Conservation (phyloP, 2,113 vertebrate species). For the Gavia stellata region DNA sequence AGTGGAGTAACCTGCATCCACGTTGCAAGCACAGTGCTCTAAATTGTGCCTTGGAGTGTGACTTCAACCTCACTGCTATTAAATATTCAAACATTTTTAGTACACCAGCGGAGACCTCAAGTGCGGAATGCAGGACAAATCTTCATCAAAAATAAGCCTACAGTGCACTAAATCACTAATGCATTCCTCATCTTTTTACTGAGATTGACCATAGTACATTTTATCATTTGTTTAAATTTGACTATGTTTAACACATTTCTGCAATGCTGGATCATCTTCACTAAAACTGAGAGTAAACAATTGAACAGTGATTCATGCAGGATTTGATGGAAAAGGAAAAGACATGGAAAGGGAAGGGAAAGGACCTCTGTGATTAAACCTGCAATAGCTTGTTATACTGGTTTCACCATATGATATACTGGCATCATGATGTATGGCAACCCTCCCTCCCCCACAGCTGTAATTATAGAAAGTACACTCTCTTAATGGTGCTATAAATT, state of each 20-base stretch:
- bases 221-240: background rate
- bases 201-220: background rate
- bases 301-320: background rate
- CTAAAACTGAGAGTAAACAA: background rate
- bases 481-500: constrained; percentile 20
- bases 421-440: background rate
- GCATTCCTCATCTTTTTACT: background rate
- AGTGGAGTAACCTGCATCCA: background rate
- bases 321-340: background rate
- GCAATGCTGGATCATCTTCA: background rate
- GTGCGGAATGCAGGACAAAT: background rate
- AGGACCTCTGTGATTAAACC: background rate
- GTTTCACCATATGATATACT: background rate
- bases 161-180: background rate
- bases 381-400: background rate
- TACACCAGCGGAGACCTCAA: background rate
- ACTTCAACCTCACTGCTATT: background rate
- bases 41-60: background rate
- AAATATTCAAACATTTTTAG: background rate
- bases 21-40: background rate
- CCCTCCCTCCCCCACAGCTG: background rate
- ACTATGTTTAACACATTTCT: background rate
- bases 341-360: background rate
- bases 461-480: background rate
- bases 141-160: background rate